Conservation (phyloP, 2,113 vertebrate species). For the Sinocyclocheilus rhinocerous region DNA sequence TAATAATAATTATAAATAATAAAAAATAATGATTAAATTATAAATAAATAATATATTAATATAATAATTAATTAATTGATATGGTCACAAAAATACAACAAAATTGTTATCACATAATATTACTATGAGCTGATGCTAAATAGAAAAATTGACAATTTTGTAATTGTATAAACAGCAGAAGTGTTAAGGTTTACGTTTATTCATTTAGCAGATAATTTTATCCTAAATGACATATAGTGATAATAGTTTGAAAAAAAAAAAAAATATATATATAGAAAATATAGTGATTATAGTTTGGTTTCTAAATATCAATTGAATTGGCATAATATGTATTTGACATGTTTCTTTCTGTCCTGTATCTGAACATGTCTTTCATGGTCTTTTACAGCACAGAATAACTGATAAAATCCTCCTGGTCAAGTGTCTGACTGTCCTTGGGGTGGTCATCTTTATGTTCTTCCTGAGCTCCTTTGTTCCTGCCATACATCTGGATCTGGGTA, state of each 20-base stretch:
- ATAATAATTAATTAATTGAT: too few species aligned
- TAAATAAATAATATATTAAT: too few species aligned
- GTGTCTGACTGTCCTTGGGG: conserved; percentile 84
- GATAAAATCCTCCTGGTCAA: conserved; percentile 91
- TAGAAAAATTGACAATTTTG: not conserved
- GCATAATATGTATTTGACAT: not conserved
- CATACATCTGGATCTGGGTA: conserved; percentile 93
- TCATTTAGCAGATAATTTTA: too few species aligned
- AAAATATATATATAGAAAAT: too few species aligned
- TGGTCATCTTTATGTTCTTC: conserved; percentile 94
- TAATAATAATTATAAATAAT: too few species aligned
- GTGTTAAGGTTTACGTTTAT: too few species aligned
- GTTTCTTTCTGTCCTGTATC: not conserved
- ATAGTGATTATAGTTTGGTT: not conserved
- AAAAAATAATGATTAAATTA: too few species aligned
- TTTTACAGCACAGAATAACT: conserved; percentile 88
- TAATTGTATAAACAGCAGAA: too few species aligned
- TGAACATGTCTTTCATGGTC: not conserved
- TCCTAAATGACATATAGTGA: not conserved
- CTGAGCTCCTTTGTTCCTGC: conserved; percentile 91
- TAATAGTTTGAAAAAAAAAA: not conserved
- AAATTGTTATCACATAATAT: not conserved
- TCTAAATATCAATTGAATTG: not conserved
- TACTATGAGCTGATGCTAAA: not conserved
- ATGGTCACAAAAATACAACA: not conserved